Base-by-base conservation (phyloP, 2,888 invertebrate genomes). In the Sympetrum striolatum region DNA sequence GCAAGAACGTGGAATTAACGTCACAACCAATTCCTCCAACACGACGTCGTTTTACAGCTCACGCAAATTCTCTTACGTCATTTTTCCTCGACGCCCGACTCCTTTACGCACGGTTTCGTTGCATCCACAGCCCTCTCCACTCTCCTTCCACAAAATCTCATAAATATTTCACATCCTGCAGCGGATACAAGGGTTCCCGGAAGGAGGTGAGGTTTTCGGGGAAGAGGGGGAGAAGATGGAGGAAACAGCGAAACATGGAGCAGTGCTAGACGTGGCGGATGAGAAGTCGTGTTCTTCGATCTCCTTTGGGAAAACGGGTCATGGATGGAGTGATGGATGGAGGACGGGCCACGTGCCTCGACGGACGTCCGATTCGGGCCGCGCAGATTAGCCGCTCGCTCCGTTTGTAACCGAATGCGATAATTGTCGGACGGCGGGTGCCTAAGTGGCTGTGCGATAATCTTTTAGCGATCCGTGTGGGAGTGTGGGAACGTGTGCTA, bases 131-230 rank as follows among this genome's bases (percentile, higher is more conserved):
- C 39, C 86, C 60, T 25, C 60, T 58, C 53, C 58, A 82, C 10
- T 60, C 60, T 86, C 86, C 86, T 86, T 86, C 86, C 86, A 86
- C 86, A 86, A 86, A 86, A 86, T 60, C 86, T 86, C 86, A 86
- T 86, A 86, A 86, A 86, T 86, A 86, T 86, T 86, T 86, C 86
- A 86, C 86, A 60, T 86, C 86, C 86, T 86, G 64, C 60, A 86
- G 86, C 60, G 86, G 86, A 86, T 86, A 64, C 86, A 60, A 64
- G 60, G 60, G 64, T 25, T 48, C 25, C 25, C 48, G 60, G 64
- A 64, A 60, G 37, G 60, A 48, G 22, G 37, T 8, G 60, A 60
- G 86, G 86, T 15, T 53, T 18, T 22, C 22, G 31, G 14, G 2
- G 58, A 35, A 18, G 35, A 35, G 25, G 81, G 2, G 15, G 82